These are phyloP conservation scores for Cephus rjabovi DNA, from an alignment of 2,888 invertebrate genomes.

Conservation along the genomic window DNA sequence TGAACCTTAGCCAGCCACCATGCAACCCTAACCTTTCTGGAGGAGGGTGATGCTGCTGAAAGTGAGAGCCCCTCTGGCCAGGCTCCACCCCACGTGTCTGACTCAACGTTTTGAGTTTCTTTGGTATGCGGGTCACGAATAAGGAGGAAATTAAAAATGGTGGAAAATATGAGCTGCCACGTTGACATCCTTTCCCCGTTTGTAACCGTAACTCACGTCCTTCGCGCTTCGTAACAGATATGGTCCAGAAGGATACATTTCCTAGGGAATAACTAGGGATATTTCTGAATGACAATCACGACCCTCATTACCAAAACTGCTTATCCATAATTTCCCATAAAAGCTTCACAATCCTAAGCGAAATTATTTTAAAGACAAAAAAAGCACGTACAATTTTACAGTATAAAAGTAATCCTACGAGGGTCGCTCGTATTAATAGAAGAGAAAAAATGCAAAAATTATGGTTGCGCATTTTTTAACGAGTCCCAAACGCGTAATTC, in stretches of 20 bases:
- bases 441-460: not conserved
- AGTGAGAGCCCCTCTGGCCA: conserved; percentile 18
- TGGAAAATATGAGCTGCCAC: not conserved
- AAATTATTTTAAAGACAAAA: not conserved
- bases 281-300: not conserved
- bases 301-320: too few species aligned
- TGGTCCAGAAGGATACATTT: not conserved
- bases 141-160: not conserved
- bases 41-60: conserved; percentile 32
- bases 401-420: not conserved
- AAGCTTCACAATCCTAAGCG: not conserved
- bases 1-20: conserved; percentile 39
- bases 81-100: conserved; percentile 44
- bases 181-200: not conserved
- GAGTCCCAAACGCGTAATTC: not conserved
- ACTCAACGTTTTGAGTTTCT: not conserved
- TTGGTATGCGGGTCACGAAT: not conserved
- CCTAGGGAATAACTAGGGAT: not conserved
- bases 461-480: not conserved
- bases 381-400: not conserved
- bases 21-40: conserved; percentile 42
- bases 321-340: not conserved
- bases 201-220: not conserved
- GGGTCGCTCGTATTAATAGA: not conserved
- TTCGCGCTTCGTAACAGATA: not conserved